A percentile compares a stretch with the other conserved stretches of the same genome.
Conservation (phyloP, 2,113 vertebrate species). For the Neogale vison region DNA sequence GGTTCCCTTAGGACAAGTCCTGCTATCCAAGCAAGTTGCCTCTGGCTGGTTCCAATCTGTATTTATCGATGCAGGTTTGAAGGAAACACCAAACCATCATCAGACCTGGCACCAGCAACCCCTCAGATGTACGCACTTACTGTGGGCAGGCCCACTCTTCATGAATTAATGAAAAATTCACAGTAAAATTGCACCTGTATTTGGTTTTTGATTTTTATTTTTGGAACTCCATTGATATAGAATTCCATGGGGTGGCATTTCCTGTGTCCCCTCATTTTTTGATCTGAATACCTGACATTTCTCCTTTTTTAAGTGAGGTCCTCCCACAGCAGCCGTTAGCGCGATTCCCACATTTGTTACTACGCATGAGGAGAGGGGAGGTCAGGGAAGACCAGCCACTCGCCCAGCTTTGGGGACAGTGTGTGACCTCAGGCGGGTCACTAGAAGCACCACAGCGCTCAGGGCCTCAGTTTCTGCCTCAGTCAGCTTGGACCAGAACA, state of each 20-base stretch:
- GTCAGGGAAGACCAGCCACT: neutral
- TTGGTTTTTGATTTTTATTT: too few relatives aligned
- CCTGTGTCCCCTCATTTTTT: neutral
- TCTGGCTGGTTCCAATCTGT: neutral
- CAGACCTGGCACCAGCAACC: neutral
- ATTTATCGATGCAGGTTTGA: neutral
- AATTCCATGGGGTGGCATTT: neutral
- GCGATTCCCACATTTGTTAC: neutral
- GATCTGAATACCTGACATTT: neutral
- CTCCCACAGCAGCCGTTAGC: fast-evolving
- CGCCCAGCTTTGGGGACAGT: neutral
- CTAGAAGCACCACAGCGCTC: fast-evolving
- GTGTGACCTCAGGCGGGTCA: neutral
- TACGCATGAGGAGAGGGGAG: fast-evolving
- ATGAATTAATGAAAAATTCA: too few relatives aligned
- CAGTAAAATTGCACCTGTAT: neutral
- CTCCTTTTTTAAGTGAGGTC: neutral
- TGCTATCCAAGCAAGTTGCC: neutral
- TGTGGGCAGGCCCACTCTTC: neutral
- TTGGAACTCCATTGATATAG: fast-evolving
- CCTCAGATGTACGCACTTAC: too few relatives aligned
- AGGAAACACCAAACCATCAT: fast-evolving
- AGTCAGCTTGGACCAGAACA: too few relatives aligned
- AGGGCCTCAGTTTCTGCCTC: neutral
- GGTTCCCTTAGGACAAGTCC: neutral